Evolutionary conservation across 1,140 invertebrate species (phyloP), one percentile per base, ranked within the genome.

Genomic region (Musca domestica): DNA sequence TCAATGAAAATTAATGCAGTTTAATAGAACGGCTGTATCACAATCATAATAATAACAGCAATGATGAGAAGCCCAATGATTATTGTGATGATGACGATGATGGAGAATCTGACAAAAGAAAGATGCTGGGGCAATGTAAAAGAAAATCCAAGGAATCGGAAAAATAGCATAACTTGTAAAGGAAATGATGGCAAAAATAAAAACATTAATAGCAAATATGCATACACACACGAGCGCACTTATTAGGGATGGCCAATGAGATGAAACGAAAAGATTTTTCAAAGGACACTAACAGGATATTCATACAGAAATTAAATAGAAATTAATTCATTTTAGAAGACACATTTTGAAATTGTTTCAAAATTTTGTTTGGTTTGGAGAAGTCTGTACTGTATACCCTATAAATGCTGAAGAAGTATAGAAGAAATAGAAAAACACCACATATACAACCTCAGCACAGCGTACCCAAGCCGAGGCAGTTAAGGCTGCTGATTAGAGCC

Each of bases 401-500:
- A 4, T 2, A 41, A 5, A 41, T 41, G 6, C 34, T 41, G 10
- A 12, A 12, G 2, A 41, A 41, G 6, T 2, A 4, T 30, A 30
- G 3, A 9, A 30, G 12, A 41, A 41, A 12, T 41, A 41, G 34
- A 12, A 41, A 41, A 41, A 41, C 6, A 7, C 34, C 10, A 4
- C 27, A 2, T 41, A 41, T 10, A 41, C 6, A 9, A 41, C 10
- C 12, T 10, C 34, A 41, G 10, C 34, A 9, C 34, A 41, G 34
- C 10, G 25, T 52, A 56, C 3, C 25, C 22, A 56, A 56, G 25
- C 15, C 25, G 27, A 56, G 25, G 51, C 34, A 58, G 66, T 67
- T 67, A 67, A 61, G 52, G 66, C 66, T 58, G 66, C 58, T 69
- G 68, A 69, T 69, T 69, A 69, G 68, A 66, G 68, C 64, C 64